These are phyloP conservation scores for Percopsis omiscomaycus DNA, from an alignment of 2,797 vertebrate genomes.

Conservation along the genomic window DNA sequence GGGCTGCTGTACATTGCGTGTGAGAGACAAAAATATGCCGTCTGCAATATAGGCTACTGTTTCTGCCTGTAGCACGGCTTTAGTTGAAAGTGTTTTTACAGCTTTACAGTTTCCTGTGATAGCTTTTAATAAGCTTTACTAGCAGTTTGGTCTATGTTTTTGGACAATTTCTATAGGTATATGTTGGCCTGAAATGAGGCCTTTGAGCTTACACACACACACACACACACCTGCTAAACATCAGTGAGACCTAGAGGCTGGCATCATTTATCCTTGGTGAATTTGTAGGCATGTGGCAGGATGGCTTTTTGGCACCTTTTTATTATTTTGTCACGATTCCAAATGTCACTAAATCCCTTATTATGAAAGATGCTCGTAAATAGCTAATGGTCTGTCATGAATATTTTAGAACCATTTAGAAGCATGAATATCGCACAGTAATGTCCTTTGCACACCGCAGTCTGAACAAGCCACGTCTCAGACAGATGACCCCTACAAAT, in stretches of 20 bases:
- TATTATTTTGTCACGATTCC: constrained; percentile 61
- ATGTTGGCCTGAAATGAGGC: constrained; percentile 28
- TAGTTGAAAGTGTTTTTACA: no score
- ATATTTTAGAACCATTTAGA: constrained; percentile 71
- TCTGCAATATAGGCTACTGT: no score
- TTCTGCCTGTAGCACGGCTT: no score
- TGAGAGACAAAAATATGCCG: no score
- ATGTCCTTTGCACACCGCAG: constrained; percentile 61
- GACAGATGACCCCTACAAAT: constrained; percentile 48
- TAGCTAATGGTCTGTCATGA: constrained; percentile 69
- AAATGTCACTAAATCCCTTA: constrained; percentile 65
- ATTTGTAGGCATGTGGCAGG: constrained; percentile 55
- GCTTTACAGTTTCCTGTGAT: no score
- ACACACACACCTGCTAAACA: constrained; percentile 39
- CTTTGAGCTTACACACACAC: constrained; percentile 10
- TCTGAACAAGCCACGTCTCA: constrained; percentile 51
- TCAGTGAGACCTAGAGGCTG: constrained; percentile 7
- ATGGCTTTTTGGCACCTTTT: constrained; percentile 53
- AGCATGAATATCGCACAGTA: constrained; percentile 56
- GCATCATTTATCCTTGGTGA: constrained; percentile 22
- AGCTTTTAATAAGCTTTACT: no score
- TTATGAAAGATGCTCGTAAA: constrained; percentile 72
- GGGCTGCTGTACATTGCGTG: no score
- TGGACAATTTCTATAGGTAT: background rate
- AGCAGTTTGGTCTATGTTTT: background rate